Base-by-base conservation (phyloP, 2,797 vertebrate genomes). In the Urocyon cinereoargenteus region DNA sequence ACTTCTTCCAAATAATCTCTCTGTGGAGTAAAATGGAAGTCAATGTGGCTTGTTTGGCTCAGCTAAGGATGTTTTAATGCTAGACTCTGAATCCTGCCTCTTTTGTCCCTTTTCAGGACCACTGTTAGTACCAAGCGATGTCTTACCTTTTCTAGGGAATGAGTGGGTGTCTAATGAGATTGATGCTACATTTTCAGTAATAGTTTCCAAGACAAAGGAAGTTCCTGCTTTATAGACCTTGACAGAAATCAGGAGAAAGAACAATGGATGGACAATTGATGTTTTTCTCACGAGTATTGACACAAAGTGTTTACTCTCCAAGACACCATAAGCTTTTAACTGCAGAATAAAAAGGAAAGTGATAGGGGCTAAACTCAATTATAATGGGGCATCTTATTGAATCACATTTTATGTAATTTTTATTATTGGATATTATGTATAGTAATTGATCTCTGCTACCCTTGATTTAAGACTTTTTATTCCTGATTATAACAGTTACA, bases 361-460 rank as follows among this genome's bases (percentile, higher is more conserved):
- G 24, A 83, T 11, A 92, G 14, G 26, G 84, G 49, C 24, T 90
- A 61, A 92, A n/a, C 34, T 28, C 77, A 55, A 86, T 92, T 77
- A 72, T 83, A 62, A 84, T 64, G 49, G 51, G 57, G 36, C 40
- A 85, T 93, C n/a, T 66, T 86, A 88, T 34, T 53, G 22, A 96
- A 59, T 61, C 70, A 88, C 34, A 66, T 73, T 82, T 86, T 75
- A 49, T 55, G 53, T 78, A n/a, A 81, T 75, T 97, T 64, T 90
- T 49, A 28, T 73, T 66, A 72, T 84, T 88, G 15, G 19, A n/a
- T 83, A 57, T 73, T 91, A n/a, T 73, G 55, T 75, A 31, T 81
- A 36, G 57, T 79, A 51, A 55, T 26, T 89, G 59, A 92, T 85
- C 28, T 87, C 55, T 81, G 62, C 40, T 92, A n/a, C 51, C 40